Percentiles rank a stretch among this genome's conserved stretches.
Conservation (phyloP, 2,797 vertebrate species). For the Anas georgica region DNA sequence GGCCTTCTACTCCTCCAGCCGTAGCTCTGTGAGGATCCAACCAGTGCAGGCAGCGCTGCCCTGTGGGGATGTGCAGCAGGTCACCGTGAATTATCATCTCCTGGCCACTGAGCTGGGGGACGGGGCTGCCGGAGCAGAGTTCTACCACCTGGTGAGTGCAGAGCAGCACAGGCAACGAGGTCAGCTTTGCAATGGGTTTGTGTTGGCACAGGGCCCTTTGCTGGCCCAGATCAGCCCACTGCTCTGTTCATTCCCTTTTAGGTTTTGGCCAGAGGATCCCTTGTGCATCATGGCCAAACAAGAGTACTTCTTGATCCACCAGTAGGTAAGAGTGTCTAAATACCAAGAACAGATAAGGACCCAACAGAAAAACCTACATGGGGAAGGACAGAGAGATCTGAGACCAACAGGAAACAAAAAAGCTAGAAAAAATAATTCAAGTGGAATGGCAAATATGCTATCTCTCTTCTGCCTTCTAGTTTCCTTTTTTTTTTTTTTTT, state of each 20-base stretch:
- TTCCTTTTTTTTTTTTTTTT: neutral
- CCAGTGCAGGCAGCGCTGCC: neutral
- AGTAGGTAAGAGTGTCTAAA: slow-evolving; percentile 13
- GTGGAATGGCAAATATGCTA: neutral
- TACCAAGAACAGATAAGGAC: neutral
- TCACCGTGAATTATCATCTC: slow-evolving; percentile 5
- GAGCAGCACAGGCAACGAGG: rapidly evolving
- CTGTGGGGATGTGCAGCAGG: neutral
- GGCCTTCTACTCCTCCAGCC: slow-evolving; percentile 60
- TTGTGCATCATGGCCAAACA: slow-evolving; percentile 38
- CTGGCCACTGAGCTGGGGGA: neutral
- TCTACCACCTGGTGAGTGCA: slow-evolving; percentile 56
- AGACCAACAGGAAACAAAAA: neutral
- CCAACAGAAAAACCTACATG: neutral
- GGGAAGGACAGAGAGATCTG: neutral
- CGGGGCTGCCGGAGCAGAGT: neutral
- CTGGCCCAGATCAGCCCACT: neutral
- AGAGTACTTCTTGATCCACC: slow-evolving; percentile 1
- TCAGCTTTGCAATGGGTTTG: rapidly evolving
- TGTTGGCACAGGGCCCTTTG: neutral
- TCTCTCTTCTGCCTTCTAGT: neutral
- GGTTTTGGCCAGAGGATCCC: slow-evolving; percentile 63
- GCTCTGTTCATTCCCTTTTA: neutral
- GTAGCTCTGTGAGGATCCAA: slow-evolving; percentile 30
- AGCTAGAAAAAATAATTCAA: neutral